These are phyloP conservation scores for Macrosoma leucophasiata DNA, from an alignment of 2,888 invertebrate genomes.

Conservation along the genomic window DNA sequence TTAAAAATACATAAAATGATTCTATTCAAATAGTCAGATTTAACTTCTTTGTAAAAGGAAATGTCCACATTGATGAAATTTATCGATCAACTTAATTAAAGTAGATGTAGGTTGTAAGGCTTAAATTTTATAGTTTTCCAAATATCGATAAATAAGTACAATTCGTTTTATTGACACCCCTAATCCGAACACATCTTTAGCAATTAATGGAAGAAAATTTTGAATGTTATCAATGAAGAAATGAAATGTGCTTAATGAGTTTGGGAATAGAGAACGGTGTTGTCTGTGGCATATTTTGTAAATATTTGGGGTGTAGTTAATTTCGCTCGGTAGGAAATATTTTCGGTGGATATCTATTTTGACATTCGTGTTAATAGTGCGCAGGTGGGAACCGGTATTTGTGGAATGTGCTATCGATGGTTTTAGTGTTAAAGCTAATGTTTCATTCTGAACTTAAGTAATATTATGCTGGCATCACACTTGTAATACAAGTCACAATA, in stretches of 20 bases:
- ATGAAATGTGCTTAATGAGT: conserved; percentile 7
- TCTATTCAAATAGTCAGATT: no score
- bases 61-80: no score
- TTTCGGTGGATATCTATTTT: conserved; percentile 59
- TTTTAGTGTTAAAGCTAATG: conserved; percentile 21
- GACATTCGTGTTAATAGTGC: conserved; percentile 67
- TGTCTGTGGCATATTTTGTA: conserved; percentile 19
- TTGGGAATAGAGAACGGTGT: no score
- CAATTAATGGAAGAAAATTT: conserved; percentile 46
- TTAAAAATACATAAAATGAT: no score
- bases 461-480: no score
- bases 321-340: conserved; percentile 53
- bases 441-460: no score
- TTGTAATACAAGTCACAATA: no score
- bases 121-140: no score
- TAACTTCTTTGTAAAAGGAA: no score
- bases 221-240: no score
- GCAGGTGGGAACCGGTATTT: conserved; percentile 54
- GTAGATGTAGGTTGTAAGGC: no score
- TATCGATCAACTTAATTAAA: no score
- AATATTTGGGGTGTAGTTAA: conserved; percentile 39
- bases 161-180: conserved; percentile 16
- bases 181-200: conserved; percentile 41
- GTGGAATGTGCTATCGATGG: conserved; percentile 44
- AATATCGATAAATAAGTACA: conserved; percentile 31